Percentiles rank a stretch among this genome's conserved stretches.
phyloP scores from a whole-genome alignment of 2,888 invertebrate species.

The Drosophila emarginata region DNA sequence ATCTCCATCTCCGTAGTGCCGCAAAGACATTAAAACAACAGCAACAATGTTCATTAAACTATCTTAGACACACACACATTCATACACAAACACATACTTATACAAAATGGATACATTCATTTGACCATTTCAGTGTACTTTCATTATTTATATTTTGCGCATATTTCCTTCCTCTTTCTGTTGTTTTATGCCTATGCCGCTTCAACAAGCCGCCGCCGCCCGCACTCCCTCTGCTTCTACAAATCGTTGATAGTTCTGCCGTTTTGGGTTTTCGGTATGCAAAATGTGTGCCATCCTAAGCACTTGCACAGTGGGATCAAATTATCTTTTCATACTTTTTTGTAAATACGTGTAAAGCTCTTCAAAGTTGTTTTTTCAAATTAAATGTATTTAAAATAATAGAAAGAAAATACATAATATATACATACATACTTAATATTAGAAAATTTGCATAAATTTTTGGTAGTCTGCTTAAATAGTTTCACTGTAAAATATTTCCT shows the following conservation, averaged over 20 bases:
- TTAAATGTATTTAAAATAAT: too few relatives aligned
- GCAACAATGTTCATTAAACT: constrained; percentile 59
- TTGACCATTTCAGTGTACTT: constrained; percentile 35
- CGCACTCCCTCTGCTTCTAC: constrained; percentile 5
- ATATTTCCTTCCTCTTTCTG: constrained; percentile 49
- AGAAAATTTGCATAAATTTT: neutral
- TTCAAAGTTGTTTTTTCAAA: too few relatives aligned
- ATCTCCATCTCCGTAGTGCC: constrained; percentile 41
- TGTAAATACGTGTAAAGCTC: too few relatives aligned
- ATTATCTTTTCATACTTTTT: too few relatives aligned
- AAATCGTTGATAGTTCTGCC: constrained; percentile 54
- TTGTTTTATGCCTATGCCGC: neutral
- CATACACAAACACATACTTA: constrained; percentile 44
- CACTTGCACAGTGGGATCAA: constrained; percentile 33
- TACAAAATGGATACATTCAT: constrained; percentile 12
- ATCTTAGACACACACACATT: constrained; percentile 15
- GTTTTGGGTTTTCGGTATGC: constrained; percentile 65
- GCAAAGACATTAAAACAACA: constrained; percentile 50
- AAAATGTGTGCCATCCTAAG: constrained; percentile 70
- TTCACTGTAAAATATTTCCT: constrained; percentile 34
- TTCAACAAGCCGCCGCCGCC: neutral
- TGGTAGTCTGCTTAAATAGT: neutral
- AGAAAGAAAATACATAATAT: too few relatives aligned
- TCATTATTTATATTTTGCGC: constrained; percentile 50
- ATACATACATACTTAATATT: too few relatives aligned